A percentile compares a stretch with the other conserved stretches of the same genome.
These are phyloP conservation scores for Teleogryllus occipitalis DNA, from an alignment of 1,140 invertebrate species.

Conservation along the genomic window DNA sequence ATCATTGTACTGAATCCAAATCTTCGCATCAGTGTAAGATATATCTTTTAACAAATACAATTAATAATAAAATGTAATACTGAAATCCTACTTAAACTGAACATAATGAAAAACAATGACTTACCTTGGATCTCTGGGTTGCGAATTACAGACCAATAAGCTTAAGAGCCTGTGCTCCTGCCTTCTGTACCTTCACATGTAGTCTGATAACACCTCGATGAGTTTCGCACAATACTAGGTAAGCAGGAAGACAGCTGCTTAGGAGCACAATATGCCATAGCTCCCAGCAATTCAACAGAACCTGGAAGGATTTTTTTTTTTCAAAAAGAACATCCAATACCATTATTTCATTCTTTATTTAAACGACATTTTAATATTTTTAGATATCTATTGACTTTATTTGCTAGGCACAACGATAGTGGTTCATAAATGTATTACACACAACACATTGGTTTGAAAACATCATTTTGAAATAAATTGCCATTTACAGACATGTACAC, in stretches of 20 bases:
- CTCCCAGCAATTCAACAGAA: slow-evolving; percentile 91
- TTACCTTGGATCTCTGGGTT: slow-evolving; percentile 96
- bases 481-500: no score
- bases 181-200: slow-evolving; percentile 95
- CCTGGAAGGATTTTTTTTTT: slow-evolving; percentile 43
- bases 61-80: no score
- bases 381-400: not conserved
- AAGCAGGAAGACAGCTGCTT: slow-evolving; percentile 96
- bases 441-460: no score
- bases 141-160: slow-evolving; percentile 96
- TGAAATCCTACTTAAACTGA: no score
- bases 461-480: no score
- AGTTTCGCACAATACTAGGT: slow-evolving; percentile 96
- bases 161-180: slow-evolving; percentile 87
- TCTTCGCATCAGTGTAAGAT: no score
- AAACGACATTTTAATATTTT: not conserved
- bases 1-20: no score
- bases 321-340: not conserved
- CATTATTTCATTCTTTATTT: not conserved
- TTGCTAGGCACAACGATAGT: no score
- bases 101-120: no score
- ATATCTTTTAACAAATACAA: no score
- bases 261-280: slow-evolving; percentile 97
- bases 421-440: no score
- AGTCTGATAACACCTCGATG: slow-evolving; percentile 94